These are phyloP conservation scores for Brachionus rotundiformis DNA, from an alignment of 1,140 invertebrate genomes.

Conservation along the genomic window DNA sequence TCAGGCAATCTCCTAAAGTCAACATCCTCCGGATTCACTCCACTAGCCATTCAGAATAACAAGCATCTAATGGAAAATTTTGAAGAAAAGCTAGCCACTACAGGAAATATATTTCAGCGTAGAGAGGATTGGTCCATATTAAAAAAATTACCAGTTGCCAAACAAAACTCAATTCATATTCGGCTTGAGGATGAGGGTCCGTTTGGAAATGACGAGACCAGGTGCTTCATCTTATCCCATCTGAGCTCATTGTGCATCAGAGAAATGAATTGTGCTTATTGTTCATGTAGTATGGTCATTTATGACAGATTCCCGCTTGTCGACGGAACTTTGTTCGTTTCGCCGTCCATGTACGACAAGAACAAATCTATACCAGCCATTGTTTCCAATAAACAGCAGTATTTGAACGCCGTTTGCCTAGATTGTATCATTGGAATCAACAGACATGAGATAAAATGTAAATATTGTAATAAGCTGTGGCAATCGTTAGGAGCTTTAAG, in stretches of 20 bases:
- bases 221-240: slow-evolving; percentile 86
- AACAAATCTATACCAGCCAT: not conserved
- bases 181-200: slow-evolving; percentile 93
- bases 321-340: slow-evolving; percentile 94
- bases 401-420: slow-evolving; percentile 5
- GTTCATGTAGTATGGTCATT: slow-evolving; percentile 79
- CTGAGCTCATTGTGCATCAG: slow-evolving; percentile 77
- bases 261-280: slow-evolving; percentile 80
- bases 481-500: not conserved
- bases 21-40: not conserved
- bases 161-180: slow-evolving; percentile 82
- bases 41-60: slow-evolving; percentile 19
- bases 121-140: slow-evolving; percentile 90
- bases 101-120: slow-evolving; percentile 74
- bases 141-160: slow-evolving; percentile 85
- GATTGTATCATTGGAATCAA: slow-evolving; percentile 15
- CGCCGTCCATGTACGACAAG: slow-evolving; percentile 68
- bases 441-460: not conserved
- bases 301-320: slow-evolving; percentile 94
- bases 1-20: not conserved
- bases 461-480: slow-evolving; percentile 1
- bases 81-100: slow-evolving; percentile 38
- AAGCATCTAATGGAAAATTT: slow-evolving; percentile 33
- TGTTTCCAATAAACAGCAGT: not conserved
- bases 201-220: slow-evolving; percentile 92